Conservation (phyloP, 2,113 vertebrate species). For the Conger conger region DNA sequence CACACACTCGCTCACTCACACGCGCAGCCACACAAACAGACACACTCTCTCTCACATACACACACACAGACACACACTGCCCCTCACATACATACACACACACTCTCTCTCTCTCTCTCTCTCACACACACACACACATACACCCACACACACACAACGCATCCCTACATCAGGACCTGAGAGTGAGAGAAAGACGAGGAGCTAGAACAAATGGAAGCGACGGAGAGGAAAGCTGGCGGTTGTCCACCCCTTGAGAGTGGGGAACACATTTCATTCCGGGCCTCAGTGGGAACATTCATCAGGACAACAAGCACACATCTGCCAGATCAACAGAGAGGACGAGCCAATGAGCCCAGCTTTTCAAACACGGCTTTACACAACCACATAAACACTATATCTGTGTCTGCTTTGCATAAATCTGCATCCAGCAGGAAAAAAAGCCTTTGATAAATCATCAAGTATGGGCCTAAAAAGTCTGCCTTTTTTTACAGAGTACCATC, state of each 20-base stretch:
- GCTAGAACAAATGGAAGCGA: not conserved
- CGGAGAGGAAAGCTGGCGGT: not conserved
- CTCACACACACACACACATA: not conserved
- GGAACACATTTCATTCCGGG: not conserved
- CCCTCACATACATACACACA: not conserved
- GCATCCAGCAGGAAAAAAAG: not conserved
- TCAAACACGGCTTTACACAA: not conserved
- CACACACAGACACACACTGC: not conserved
- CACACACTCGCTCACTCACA: not conserved
- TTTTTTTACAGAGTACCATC: not conserved
- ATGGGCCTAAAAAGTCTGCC: not conserved
- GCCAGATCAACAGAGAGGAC: conserved; percentile 13
- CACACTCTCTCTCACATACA: not conserved
- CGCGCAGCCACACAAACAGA: not conserved
- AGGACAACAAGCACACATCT: conserved; percentile 19
- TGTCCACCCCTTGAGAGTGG: not conserved
- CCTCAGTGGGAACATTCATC: conserved; percentile 23
- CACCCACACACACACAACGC: not conserved
- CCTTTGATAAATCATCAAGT: not conserved
- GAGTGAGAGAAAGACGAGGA: conserved; percentile 1
- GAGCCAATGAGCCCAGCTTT: conserved; percentile 6
- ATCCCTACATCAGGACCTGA: not conserved
- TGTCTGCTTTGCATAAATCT: conserved; percentile 12
- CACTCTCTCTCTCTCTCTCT: no score
- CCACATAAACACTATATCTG: not conserved